Base-by-base conservation (phyloP, 2,888 invertebrate genomes). In the Sesia bembeciformis region DNA sequence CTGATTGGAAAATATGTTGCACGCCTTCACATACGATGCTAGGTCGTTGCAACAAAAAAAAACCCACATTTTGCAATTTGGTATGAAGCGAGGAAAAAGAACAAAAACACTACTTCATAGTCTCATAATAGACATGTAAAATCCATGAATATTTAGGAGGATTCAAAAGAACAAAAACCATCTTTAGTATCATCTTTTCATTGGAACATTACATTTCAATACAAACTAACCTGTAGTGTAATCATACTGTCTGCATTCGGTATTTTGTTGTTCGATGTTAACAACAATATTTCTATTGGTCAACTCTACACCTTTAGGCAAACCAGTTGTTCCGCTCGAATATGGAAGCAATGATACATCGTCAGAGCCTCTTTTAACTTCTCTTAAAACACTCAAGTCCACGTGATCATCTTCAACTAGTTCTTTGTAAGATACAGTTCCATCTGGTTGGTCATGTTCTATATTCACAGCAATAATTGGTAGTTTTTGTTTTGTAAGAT, bases 301-400 rank as follows among this genome's bases (percentile, higher is more conserved):
- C 2, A 94, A 71, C 67, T 92, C 89, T 0, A 94, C 94, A 4
- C 94, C 95, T 84, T 95, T 95, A 0, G 95, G 94, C 39, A 94
- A 61, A 0, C 97, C 97, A 0, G 96, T 97, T 0, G 97, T 97
- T 3, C 95, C 95, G 72, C 96, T 96, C 3, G 96, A 96, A 82
- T 94, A 97, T 0, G 95, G 95, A 60, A 97, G 68, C 40, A 94
- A 73, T 0, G 91, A 90, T 3, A 93, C 76, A 65, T 95, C 94
- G 7, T 92, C 82, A 1, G 84, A 62, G 46, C 62, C 68, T 54
- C 80, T 72, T 8, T 71, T 78, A 5, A 85, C 81, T 39, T 78
- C 68, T 56, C 80, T 89, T 49, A 92, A 65, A 53, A 86, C 68
- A 59, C 81, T 78, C 8, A 90, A 76, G 61, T 93, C 91, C 5